A percentile compares a stretch with the other conserved stretches of the same genome.
These are phyloP conservation scores for Myotis planiceps DNA, from an alignment of 2,797 vertebrate species.

Conservation along the genomic window DNA sequence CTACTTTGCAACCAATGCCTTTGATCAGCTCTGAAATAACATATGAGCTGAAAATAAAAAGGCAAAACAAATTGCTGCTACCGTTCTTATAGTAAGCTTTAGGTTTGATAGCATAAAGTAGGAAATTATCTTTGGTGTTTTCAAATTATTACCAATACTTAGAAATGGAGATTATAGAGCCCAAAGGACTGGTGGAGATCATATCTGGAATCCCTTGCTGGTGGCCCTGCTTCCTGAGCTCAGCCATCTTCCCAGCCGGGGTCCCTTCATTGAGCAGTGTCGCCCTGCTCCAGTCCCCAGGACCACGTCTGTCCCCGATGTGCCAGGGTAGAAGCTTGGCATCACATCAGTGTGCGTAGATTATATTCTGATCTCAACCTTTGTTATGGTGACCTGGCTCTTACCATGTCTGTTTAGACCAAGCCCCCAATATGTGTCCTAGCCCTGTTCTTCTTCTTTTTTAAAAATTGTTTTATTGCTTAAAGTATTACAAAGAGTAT, in stretches of 20 bases:
- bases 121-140: slow-evolving; percentile 44
- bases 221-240: not conserved
- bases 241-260: not conserved
- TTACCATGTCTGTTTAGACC: not conserved
- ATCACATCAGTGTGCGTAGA: not conserved
- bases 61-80: slow-evolving; percentile 79
- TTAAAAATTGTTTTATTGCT: too few species aligned
- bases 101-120: slow-evolving; percentile 42
- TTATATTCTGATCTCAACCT: not conserved
- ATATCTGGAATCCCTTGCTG: not conserved
- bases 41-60: slow-evolving; percentile 80
- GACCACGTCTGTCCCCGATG: not conserved
- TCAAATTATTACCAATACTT: slow-evolving; percentile 65
- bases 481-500: too few species aligned
- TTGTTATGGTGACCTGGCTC: not conserved
- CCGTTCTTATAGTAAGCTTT: slow-evolving; percentile 62
- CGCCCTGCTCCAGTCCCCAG: fast-evolving
- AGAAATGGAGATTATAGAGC: not conserved
- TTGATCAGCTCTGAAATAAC: slow-evolving; percentile 85
- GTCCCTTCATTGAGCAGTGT: not conserved
- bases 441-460: not conserved
- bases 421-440: not conserved
- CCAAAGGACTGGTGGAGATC: not conserved
- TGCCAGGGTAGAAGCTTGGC: not conserved
- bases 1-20: slow-evolving; percentile 83